These are phyloP conservation scores for Stercorarius parasiticus DNA, from an alignment of 2,113 vertebrate genomes.

Conservation along the genomic window DNA sequence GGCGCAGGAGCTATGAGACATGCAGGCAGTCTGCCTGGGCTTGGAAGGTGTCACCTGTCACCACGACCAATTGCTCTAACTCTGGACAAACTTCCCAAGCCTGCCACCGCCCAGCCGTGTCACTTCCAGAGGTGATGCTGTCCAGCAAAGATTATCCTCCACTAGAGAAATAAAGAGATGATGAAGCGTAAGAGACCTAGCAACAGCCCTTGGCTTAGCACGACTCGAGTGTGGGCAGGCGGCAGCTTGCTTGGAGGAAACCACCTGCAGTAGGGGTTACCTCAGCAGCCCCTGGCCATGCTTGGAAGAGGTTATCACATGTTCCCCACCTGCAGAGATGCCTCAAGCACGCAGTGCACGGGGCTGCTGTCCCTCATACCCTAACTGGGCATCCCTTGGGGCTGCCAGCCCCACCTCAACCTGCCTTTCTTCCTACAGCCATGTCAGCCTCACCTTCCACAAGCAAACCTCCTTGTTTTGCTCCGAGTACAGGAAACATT, in stretches of 20 bases:
- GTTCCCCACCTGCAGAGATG: not conserved
- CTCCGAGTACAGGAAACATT: not conserved
- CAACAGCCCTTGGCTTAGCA: not conserved
- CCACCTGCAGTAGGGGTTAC: too few species aligned
- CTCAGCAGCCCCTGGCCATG: not conserved
- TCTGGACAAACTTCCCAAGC: not conserved
- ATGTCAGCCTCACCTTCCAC: not conserved
- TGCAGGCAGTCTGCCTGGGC: accelerated
- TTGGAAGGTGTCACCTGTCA: not conserved
- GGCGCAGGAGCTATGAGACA: accelerated
- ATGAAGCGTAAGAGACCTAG: not conserved
- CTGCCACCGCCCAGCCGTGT: not conserved
- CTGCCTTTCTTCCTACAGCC: not conserved
- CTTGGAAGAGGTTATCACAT: not conserved
- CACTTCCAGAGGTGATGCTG: not conserved
- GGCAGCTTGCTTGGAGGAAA: not conserved
- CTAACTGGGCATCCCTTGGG: not conserved
- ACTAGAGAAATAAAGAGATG: not conserved
- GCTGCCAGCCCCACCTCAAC: not conserved
- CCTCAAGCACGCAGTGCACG: accelerated
- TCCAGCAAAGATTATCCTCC: not conserved
- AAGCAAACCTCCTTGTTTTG: not conserved
- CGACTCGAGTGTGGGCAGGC: accelerated
- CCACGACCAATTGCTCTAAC: accelerated
- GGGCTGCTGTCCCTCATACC: not conserved